Conservation (phyloP, 1,140 invertebrate genomes). For the Metopolophium dirhodum region DNA sequence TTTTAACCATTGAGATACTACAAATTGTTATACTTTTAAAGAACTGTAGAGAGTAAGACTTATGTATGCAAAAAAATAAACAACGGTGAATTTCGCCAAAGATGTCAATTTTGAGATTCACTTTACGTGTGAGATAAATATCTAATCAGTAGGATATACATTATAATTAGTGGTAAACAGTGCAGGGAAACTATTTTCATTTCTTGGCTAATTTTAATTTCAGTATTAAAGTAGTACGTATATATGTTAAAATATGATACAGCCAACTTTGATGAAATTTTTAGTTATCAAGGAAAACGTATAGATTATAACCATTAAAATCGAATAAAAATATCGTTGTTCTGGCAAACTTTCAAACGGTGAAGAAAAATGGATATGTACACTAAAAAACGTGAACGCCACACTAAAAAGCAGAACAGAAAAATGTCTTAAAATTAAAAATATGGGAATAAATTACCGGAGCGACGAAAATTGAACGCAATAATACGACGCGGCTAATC, state of each 20-base stretch:
- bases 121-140: not conserved
- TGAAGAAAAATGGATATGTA: not conserved
- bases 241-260: not conserved
- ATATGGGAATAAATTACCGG: not conserved
- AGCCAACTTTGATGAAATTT: not conserved
- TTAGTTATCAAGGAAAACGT: not conserved
- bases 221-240: not conserved
- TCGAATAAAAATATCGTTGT: not conserved
- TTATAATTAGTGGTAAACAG: not conserved
- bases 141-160: not conserved
- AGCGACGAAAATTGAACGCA: not conserved
- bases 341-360: not conserved
- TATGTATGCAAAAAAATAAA: not conserved
- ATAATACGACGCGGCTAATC: not conserved
- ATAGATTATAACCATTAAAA: not conserved
- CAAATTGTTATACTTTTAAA: not conserved
- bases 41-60: not conserved
- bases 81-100: not conserved
- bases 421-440: not conserved
- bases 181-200: not conserved
- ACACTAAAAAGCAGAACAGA: not conserved
- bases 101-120: not conserved
- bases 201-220: not conserved
- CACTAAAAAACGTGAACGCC: not conserved
- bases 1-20: not conserved